Evolutionary conservation across 2,888 invertebrate genomes (phyloP), one percentile per base, ranked within the genome.

Genomic region (Griposia aprilina): DNA sequence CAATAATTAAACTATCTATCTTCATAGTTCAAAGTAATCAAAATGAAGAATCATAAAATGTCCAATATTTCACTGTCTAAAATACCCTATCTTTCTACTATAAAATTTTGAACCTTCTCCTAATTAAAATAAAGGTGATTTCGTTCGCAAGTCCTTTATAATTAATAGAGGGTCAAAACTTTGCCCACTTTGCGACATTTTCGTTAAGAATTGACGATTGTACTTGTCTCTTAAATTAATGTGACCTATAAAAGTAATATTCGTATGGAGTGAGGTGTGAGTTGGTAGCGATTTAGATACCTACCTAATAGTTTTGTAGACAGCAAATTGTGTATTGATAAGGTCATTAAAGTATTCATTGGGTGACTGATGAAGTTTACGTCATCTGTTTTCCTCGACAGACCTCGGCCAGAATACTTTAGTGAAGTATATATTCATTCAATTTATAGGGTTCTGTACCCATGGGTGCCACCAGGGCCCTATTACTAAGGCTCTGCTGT

Each of bases 191-290:
- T 68, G 86, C 73, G 84, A 81, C 83, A 86, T 78, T 85, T 83
- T 86, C 84, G 77, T 83, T 71, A 63, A 52, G 52, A 86, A 86
- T 86, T 83, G 78, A 81, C 86, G 84, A 79, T 87, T 82, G 78
- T 89, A 84, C 82, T 87, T 89, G 87, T 88, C 89, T 87, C 82
- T 90, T 88, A 91, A 90, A 91, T 90, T 92, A 86, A 90, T 87
- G 88, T 79, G 85, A 82, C 87, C 81, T 76, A 85, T 83, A 86
- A 81, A 84, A 86, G 77, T 76, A 83, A 78, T 86, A 75, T 75
- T 81, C 10, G 73, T 60, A 15, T 81, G 86, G 81, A 30, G 48
- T 60, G 81, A 81, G 65, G 52, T 36, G 65, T 17, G 10, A 86
- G 86, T 70, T 17, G 15, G 70, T 20, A 85, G 83, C 83, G 83